These are phyloP conservation scores for Nemurella pictetii DNA, from an alignment of 2,888 invertebrate species.

Conservation along the genomic window DNA sequence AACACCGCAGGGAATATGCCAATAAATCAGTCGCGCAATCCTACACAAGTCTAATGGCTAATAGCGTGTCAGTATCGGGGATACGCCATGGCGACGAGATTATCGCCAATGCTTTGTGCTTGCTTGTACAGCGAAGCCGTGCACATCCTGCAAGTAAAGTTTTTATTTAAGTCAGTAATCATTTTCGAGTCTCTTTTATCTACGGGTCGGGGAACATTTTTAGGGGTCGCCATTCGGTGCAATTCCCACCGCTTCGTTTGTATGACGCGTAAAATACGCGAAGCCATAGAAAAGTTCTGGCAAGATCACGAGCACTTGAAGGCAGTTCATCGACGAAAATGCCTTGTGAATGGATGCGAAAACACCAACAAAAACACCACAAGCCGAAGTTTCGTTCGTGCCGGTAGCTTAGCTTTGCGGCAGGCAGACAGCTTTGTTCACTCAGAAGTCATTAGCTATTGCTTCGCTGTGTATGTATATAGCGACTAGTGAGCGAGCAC, in stretches of 20 bases:
- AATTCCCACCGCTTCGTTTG: neutral
- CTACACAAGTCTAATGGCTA: neutral
- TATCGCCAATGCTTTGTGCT: neutral
- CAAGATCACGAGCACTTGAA: neutral
- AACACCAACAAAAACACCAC: neutral
- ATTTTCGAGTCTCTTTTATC: neutral
- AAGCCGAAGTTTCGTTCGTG: neutral
- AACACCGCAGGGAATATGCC: slow-evolving; percentile 4
- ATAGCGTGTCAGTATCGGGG: neutral
- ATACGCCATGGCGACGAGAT: neutral
- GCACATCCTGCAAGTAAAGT: neutral
- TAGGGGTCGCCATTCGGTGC: neutral
- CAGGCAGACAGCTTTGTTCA: neutral
- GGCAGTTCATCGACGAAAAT: neutral
- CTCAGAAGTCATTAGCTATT: neutral
- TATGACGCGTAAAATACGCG: neutral
- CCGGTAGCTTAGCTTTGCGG: neutral
- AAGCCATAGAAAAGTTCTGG: neutral
- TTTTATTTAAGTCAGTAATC: neutral
- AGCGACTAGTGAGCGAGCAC: neutral
- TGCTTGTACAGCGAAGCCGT: neutral
- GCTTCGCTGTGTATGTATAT: neutral
- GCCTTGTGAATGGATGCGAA: neutral
- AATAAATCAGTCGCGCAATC: slow-evolving; percentile 3
- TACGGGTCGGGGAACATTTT: neutral